phyloP scores from a whole-genome alignment of 1,140 invertebrate genomes.

The Dreissena polymorpha region DNA sequence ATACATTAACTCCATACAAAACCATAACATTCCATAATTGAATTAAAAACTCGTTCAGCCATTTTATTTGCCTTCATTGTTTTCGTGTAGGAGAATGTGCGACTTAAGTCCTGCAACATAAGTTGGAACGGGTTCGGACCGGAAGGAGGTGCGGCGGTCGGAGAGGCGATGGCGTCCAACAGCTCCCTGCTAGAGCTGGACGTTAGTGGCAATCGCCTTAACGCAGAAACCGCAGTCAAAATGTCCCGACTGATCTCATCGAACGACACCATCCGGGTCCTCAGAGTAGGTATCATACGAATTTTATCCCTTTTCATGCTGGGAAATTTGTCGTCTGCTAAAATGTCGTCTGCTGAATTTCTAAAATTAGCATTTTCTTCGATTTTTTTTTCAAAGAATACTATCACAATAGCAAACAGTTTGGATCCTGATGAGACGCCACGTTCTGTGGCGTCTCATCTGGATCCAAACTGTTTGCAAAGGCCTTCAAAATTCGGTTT shows the following conservation, averaged over 20 bases:
- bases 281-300: slow-evolving; percentile 67
- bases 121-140: slow-evolving; percentile 78
- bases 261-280: slow-evolving; percentile 75
- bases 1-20: no score
- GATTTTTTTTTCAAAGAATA: no score
- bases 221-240: slow-evolving; percentile 66
- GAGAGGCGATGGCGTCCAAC: slow-evolving; percentile 75
- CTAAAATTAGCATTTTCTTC: no score
- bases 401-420: no score
- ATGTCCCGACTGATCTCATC: slow-evolving; percentile 74
- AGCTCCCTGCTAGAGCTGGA: slow-evolving; percentile 75
- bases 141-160: slow-evolving; percentile 75
- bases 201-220: slow-evolving; percentile 77
- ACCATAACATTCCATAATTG: no score
- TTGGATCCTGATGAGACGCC: no score
- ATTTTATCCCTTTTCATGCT: background rate
- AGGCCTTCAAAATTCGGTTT: no score
- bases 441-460: no score
- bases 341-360: no score
- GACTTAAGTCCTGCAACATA: slow-evolving; percentile 75
- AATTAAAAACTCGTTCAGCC: no score
- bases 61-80: slow-evolving; percentile 1
- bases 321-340: no score
- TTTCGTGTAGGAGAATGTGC: slow-evolving; percentile 75
- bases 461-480: no score